Conservation (phyloP, 2,797 vertebrate genomes). For the Tragelaphus oryx region DNA sequence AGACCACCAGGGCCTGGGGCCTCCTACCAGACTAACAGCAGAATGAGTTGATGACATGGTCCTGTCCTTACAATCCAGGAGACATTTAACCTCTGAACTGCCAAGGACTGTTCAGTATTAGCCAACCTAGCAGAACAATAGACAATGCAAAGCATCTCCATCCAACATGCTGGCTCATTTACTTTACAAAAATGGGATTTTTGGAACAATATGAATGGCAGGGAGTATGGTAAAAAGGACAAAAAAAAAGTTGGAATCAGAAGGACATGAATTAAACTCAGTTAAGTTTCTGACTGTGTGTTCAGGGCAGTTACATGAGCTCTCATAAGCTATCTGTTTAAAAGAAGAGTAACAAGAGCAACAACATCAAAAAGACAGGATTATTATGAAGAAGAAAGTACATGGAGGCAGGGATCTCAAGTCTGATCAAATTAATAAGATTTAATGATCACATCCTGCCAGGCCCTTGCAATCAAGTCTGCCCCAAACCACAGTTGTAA, state of each 20-base stretch:
- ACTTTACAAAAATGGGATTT: not conserved
- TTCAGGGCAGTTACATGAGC: not conserved
- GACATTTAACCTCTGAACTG: not conserved
- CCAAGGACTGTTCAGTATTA: not conserved
- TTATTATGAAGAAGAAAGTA: not conserved
- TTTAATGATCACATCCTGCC: not conserved
- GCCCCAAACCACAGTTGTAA: not conserved
- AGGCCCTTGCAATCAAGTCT: not conserved
- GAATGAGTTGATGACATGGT: not conserved
- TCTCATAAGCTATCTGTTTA: not conserved
- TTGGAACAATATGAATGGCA: not conserved
- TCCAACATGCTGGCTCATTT: fast-evolving
- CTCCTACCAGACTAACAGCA: not conserved
- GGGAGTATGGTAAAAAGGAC: not conserved
- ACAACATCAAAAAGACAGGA: not conserved
- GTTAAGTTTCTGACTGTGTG: not conserved
- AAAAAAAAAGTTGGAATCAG: not conserved
- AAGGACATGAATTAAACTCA: not conserved
- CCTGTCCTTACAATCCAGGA: not conserved
- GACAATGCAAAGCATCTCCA: not conserved
- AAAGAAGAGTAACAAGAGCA: not conserved
- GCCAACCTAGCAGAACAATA: not conserved
- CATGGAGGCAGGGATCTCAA: not conserved
- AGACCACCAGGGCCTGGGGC: not conserved
- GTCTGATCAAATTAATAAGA: not conserved